Percentiles rank a stretch among this genome's conserved stretches.
Evolutionary conservation across 1,140 invertebrate genomes (phyloP).

Genomic region (Homarus americanus): DNA sequence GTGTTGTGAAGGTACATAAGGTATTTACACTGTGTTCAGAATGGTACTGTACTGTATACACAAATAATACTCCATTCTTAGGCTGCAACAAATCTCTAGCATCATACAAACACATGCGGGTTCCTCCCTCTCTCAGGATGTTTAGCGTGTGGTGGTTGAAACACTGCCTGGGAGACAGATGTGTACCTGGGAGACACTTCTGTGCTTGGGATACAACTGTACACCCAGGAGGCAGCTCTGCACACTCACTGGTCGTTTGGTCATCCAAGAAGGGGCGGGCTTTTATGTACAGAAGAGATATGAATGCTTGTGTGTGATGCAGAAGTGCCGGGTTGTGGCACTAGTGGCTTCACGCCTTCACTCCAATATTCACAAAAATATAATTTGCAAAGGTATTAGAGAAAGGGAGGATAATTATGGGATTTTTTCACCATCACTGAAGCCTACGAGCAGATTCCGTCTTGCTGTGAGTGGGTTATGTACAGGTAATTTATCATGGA

Average conservation of each 20-base stretch:
- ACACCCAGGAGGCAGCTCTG: too few relatives aligned
- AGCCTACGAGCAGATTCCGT: background rate
- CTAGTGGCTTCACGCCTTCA: too few relatives aligned
- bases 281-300: background rate
- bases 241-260: too few relatives aligned
- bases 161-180: background rate
- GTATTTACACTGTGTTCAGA: constrained; percentile 47
- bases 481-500: background rate
- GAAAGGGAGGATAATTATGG: background rate
- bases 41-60: constrained; percentile 1
- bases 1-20: constrained; percentile 21
- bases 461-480: background rate
- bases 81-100: background rate
- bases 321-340: background rate
- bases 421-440: background rate
- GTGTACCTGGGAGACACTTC: background rate
- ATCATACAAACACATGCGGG: background rate
- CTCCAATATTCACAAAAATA: too few relatives aligned
- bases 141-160: background rate
- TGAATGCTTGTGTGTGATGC: background rate
- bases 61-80: background rate
- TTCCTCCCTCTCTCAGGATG: background rate
- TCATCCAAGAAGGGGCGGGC: background rate
- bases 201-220: too few relatives aligned
- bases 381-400: too few relatives aligned